phyloP scores from a whole-genome alignment of 2,113 vertebrate genomes.

The Calidris pygmaea region DNA sequence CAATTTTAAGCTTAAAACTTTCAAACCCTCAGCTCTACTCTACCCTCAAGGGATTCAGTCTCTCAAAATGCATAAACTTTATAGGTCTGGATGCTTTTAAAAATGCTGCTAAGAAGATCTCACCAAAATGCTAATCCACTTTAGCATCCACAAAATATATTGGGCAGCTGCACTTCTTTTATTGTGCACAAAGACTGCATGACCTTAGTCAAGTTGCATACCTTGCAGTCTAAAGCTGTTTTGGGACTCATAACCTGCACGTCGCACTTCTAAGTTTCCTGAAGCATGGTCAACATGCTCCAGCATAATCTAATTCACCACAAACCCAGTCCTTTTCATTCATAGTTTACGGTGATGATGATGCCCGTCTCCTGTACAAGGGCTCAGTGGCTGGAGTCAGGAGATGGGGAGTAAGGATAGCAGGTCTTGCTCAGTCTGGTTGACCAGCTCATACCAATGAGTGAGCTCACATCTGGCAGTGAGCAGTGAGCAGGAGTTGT shows the following conservation, averaged over 20 bases:
- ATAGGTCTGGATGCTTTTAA: not conserved
- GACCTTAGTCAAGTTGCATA: not conserved
- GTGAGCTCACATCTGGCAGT: rapidly evolving
- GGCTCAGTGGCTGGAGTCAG: not conserved
- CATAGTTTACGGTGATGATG: no score
- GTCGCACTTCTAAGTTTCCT: not conserved
- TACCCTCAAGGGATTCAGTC: not conserved
- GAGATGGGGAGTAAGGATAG: not conserved
- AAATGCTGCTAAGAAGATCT: not conserved
- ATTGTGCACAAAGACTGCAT: not conserved
- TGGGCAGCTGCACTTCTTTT: not conserved
- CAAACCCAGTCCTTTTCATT: not conserved
- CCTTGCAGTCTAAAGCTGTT: not conserved
- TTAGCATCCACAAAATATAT: not conserved
- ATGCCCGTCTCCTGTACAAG: not conserved
- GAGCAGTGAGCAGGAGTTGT: not conserved
- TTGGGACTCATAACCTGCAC: not conserved
- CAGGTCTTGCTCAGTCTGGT: not conserved
- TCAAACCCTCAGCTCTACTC: not conserved
- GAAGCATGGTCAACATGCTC: not conserved
- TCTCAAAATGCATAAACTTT: not conserved
- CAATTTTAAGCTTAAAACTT: constrained; percentile 27
- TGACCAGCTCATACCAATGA: rapidly evolving
- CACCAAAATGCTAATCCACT: not conserved
- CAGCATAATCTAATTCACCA: not conserved